Evolutionary conservation across 2,888 invertebrate genomes (phyloP).

Genomic region (Ceramica pisi): DNA sequence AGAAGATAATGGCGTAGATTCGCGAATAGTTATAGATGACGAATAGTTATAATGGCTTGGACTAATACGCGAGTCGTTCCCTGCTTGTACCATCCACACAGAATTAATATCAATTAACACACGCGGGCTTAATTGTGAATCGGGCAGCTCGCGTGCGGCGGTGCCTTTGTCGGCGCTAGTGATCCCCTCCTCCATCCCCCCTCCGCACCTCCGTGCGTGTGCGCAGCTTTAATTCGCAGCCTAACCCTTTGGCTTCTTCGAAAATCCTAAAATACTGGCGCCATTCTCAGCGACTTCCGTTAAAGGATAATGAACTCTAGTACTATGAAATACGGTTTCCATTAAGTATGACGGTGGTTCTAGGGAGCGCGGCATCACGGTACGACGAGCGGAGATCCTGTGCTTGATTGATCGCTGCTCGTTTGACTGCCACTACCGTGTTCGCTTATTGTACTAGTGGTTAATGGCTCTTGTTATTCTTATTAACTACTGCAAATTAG

Average conservation of each 20-base stretch:
- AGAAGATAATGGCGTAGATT: constrained; percentile 53
- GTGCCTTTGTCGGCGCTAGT: constrained; percentile 86
- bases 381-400: constrained; percentile 89
- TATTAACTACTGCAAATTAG: constrained; percentile 61
- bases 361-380: constrained; percentile 86
- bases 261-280: constrained; percentile 90
- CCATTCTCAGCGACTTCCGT: constrained; percentile 74
- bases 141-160: constrained; percentile 90
- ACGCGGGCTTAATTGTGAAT: constrained; percentile 90
- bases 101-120: constrained; percentile 91
- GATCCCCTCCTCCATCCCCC: constrained; percentile 64
- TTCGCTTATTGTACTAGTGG: constrained; percentile 66
- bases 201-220: constrained; percentile 71
- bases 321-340: constrained; percentile 70
- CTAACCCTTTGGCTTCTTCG: constrained; percentile 83
- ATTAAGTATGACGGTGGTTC: constrained; percentile 73
- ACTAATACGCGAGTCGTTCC: constrained; percentile 55
- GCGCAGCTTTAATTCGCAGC: constrained; percentile 82
- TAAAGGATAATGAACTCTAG: constrained; percentile 77
- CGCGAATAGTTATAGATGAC: constrained; percentile 53
- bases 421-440: constrained; percentile 65
- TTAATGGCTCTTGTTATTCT: constrained; percentile 68
- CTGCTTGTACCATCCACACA: constrained; percentile 82
- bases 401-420: constrained; percentile 81
- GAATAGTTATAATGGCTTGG: constrained; percentile 52